phyloP scores from a whole-genome alignment of 2,797 vertebrate genomes.

The Gallirallus australis region DNA sequence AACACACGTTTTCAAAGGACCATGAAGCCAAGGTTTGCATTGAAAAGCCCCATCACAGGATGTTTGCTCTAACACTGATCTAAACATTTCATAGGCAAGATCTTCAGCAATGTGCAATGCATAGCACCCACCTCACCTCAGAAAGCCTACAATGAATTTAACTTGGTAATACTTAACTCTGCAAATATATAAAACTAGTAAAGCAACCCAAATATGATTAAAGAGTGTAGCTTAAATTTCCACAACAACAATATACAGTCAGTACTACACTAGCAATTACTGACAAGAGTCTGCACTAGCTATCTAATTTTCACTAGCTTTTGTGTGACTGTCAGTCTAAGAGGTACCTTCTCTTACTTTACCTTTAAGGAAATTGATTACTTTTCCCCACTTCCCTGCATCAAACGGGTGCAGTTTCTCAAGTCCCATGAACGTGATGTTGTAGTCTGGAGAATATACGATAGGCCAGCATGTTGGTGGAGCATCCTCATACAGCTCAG shows the following conservation, averaged over 20 bases:
- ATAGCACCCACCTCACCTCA: neutral
- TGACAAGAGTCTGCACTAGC: neutral
- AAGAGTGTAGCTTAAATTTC: neutral
- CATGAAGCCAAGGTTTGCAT: neutral
- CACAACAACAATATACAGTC: neutral
- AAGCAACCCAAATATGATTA: neutral
- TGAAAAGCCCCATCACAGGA: neutral
- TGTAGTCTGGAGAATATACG: slow-evolving; percentile 92
- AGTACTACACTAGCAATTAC: neutral
- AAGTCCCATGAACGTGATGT: slow-evolving; percentile 96
- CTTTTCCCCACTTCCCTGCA: slow-evolving; percentile 96
- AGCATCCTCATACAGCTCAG: slow-evolving; percentile 83
- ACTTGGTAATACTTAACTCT: neutral
- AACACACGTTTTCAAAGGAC: neutral
- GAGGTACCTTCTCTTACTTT: slow-evolving; percentile 11
- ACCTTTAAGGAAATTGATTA: slow-evolving; percentile 95
- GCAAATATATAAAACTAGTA: neutral
- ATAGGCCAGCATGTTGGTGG: slow-evolving; percentile 87
- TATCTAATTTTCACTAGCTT: neutral
- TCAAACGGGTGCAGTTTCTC: slow-evolving; percentile 97
- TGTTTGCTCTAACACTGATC: neutral
- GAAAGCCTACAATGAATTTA: neutral
- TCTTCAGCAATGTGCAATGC: neutral
- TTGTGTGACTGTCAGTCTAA: neutral
- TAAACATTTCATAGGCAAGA: neutral